Evolutionary conservation across 1,140 invertebrate genomes (phyloP).

Genomic region (Cepaea nemoralis): DNA sequence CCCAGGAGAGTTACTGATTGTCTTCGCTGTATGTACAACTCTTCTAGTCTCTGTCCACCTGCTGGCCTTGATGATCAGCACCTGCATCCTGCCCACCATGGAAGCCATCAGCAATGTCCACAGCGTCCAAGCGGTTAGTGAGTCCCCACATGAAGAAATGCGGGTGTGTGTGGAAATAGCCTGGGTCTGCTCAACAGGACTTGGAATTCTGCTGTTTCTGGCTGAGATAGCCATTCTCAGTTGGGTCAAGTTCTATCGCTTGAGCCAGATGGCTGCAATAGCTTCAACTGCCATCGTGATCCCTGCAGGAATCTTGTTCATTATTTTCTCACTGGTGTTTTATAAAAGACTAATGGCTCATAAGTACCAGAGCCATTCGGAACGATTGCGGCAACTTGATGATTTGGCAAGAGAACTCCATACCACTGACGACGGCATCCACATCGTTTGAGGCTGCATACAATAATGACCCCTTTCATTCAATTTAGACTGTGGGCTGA

Average conservation of each 20-base stretch:
- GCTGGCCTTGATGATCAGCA: constrained; percentile 98
- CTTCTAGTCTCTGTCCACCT: constrained; percentile 97
- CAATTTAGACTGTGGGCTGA: too few species aligned
- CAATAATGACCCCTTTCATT: too few species aligned
- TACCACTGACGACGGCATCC: constrained; percentile 35
- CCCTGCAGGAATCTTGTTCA: constrained; percentile 90
- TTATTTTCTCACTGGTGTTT: constrained; percentile 93
- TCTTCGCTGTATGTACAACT: constrained; percentile 95
- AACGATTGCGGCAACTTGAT: constrained; percentile 63
- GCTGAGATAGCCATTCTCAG: constrained; percentile 95
- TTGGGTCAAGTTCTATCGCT: constrained; percentile 78
- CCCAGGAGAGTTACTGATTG: constrained; percentile 86
- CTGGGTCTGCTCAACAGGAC: constrained; percentile 95
- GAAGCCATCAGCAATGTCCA: constrained; percentile 73
- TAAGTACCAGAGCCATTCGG: constrained; percentile 64
- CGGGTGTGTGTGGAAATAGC: constrained; percentile 92
- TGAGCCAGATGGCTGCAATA: constrained; percentile 79
- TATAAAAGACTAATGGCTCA: constrained; percentile 88
- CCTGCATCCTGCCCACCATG: constrained; percentile 89
- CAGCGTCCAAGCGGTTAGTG: constrained; percentile 70
- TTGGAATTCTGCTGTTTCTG: constrained; percentile 93
- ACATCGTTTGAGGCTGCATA: constrained; percentile 17
- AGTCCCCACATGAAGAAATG: constrained; percentile 74
- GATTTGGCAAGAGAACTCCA: constrained; percentile 61
- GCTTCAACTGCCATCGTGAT: constrained; percentile 90